Conservation (phyloP, 2,888 invertebrate genomes). For the Cheilosia soror region DNA sequence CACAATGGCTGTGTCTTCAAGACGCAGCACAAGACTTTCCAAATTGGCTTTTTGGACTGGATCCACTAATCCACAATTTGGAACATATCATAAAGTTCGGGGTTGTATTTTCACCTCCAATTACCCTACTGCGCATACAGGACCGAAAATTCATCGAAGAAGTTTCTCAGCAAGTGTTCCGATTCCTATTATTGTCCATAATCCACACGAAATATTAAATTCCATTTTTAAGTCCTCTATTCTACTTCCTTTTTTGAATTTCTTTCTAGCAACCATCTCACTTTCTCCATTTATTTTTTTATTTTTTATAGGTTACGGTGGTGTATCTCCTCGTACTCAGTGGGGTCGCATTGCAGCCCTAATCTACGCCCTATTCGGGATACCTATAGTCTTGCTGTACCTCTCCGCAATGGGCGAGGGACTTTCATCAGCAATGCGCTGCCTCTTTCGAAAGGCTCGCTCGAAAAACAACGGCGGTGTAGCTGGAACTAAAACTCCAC, state of each 20-base stretch:
- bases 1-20: too few species aligned
- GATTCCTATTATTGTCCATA: too few species aligned
- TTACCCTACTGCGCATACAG: too few species aligned
- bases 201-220: too few species aligned
- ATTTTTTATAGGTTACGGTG: slow-evolving; percentile 89
- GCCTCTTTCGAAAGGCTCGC: slow-evolving; percentile 86
- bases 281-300: slow-evolving; percentile 7
- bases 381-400: slow-evolving; percentile 94
- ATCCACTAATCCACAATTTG: too few species aligned
- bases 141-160: too few species aligned
- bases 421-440: slow-evolving; percentile 91
- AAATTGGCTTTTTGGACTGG: too few species aligned
- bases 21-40: too few species aligned
- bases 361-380: slow-evolving; percentile 93
- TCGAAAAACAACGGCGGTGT: slow-evolving; percentile 78
- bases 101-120: too few species aligned
- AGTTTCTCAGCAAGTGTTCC: too few species aligned
- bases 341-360: slow-evolving; percentile 92
- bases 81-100: too few species aligned
- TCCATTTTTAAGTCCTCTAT: too few species aligned
- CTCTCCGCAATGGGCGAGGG: slow-evolving; percentile 94
- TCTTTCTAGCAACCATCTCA: neutral
- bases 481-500: slow-evolving; percentile 79
- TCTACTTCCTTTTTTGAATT: neutral
- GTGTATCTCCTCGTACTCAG: slow-evolving; percentile 91